Percentiles rank a stretch among this genome's conserved stretches.
Conservation (phyloP, 2,113 vertebrate species). For the Zosterops lateralis region DNA sequence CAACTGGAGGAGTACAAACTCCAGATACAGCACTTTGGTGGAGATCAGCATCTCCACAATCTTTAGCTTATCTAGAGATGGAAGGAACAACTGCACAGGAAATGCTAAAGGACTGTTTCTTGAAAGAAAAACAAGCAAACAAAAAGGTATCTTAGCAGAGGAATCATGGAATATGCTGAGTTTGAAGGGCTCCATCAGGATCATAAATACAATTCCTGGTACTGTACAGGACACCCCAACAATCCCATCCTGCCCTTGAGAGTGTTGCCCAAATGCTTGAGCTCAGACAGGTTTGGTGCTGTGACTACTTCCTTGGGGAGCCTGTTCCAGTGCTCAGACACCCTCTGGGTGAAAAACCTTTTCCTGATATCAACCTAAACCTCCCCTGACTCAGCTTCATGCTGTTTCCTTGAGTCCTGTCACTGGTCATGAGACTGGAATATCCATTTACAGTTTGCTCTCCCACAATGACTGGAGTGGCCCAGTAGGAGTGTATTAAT, state of each 20-base stretch:
- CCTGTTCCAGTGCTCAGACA: background rate
- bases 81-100: background rate
- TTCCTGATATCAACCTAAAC: background rate
- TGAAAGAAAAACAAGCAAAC: background rate
- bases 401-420: background rate
- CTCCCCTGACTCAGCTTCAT: background rate
- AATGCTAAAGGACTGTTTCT: background rate
- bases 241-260: background rate
- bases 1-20: background rate
- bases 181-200: background rate
- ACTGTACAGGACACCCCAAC: background rate
- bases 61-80: background rate
- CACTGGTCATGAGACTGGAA: background rate
- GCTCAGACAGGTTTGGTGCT: background rate
- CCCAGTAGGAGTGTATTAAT: background rate
- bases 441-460: background rate
- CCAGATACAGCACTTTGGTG: background rate
- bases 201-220: background rate
- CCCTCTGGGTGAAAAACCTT: background rate
- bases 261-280: background rate
- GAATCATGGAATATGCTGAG: background rate
- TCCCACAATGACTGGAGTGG: background rate
- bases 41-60: background rate
- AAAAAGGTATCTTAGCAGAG: background rate
- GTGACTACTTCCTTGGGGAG: background rate